Percentiles rank a stretch among this genome's conserved stretches.
Evolutionary conservation across 1,140 invertebrate species (phyloP).

Genomic region (Macrobrachium rosenbergii): DNA sequence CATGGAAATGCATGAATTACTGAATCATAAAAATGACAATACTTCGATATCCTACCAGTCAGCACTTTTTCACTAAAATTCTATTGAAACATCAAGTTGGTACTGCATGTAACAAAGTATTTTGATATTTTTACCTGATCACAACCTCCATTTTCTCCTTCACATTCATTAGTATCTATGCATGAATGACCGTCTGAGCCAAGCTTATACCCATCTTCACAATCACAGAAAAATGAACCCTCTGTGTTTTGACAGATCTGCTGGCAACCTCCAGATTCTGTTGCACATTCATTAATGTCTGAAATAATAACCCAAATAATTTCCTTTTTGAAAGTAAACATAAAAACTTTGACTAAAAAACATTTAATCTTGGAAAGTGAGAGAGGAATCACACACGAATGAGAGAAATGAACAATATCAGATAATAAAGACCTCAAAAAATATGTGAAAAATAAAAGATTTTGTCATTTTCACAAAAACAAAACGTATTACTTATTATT

Average conservation of each 20-base stretch:
- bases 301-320: conserved; percentile 67
- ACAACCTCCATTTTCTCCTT: conserved; percentile 54
- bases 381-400: too few species aligned
- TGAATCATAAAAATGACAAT: too few species aligned
- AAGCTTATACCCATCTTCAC: conserved; percentile 79
- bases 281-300: conserved; percentile 93
- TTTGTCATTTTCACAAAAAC: too few species aligned
- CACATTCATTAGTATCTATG: conserved; percentile 67
- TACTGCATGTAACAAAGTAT: neutral
- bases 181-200: conserved; percentile 70
- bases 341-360: too few species aligned
- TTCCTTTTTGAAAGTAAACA: too few species aligned
- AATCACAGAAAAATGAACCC: conserved; percentile 92
- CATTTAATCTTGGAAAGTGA: too few species aligned
- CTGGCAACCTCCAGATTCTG: conserved; percentile 84
- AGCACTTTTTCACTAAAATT: neutral
- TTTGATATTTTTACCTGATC: conserved; percentile 50
- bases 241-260: conserved; percentile 91
- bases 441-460: too few species aligned
- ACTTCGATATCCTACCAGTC: too few species aligned
- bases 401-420: too few species aligned
- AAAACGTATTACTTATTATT: too few species aligned
- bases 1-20: too few species aligned
- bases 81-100: neutral
- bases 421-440: too few species aligned